Conservation (phyloP, 1,140 invertebrate species). For the Protaetia brevitarsis region DNA sequence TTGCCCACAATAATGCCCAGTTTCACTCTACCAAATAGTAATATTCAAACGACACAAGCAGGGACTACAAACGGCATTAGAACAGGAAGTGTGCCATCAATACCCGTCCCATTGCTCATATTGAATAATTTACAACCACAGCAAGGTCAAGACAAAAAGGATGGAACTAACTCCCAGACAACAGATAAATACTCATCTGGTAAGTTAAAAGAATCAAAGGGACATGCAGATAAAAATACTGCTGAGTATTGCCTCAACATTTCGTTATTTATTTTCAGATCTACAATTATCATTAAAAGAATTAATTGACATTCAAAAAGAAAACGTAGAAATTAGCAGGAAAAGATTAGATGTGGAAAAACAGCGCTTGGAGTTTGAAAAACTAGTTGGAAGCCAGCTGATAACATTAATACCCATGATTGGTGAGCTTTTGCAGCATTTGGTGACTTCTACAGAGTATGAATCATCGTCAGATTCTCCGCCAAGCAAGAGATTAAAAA, state of each 20-base stretch:
- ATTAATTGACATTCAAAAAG: constrained; percentile 51
- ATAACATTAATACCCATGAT: constrained; percentile 45
- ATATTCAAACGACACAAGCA: constrained; percentile 19
- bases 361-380: constrained; percentile 53
- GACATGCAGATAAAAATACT: background rate
- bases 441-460: constrained; percentile 27
- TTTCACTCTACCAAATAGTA: constrained; percentile 31
- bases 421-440: constrained; percentile 40
- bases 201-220: background rate
- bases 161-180: background rate
- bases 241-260: background rate
- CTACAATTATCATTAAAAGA: constrained; percentile 46
- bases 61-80: background rate
- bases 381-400: constrained; percentile 47
- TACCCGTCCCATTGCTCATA: constrained; percentile 46
- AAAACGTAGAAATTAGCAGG: constrained; percentile 50
- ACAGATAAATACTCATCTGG: background rate
- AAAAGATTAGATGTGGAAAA: constrained; percentile 53
- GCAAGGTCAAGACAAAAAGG: constrained; percentile 19
- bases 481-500: background rate
- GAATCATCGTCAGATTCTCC: background rate
- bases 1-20: constrained; percentile 35
- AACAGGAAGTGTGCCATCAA: constrained; percentile 30
- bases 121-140: constrained; percentile 41
- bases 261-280: constrained; percentile 33